Percentiles rank a stretch among this genome's conserved stretches.
Conservation (phyloP, 2,113 vertebrate genomes). For the Peucedramus taeniatus region DNA sequence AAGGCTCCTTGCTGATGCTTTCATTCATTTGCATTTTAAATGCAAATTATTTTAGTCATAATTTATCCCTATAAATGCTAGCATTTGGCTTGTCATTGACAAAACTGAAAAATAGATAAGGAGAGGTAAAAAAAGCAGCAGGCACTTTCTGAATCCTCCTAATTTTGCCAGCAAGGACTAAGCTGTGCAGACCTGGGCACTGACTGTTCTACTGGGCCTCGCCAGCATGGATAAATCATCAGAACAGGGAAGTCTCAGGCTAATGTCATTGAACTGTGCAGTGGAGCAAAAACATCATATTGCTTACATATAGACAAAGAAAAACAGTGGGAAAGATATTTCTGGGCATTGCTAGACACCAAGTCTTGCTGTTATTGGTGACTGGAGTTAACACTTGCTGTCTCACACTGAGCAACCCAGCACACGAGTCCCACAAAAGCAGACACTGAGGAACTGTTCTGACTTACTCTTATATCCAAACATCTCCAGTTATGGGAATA, state of each 20-base stretch:
- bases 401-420: background rate
- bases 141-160: background rate
- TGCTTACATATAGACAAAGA: background rate
- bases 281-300: background rate
- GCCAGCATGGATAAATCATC: background rate
- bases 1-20: conserved; percentile 34
- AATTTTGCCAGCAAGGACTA: background rate
- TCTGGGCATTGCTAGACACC: background rate
- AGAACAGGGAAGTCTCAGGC: background rate
- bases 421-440: background rate
- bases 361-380: background rate
- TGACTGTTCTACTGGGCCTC: background rate
- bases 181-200: background rate
- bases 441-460: background rate
- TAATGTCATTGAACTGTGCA: accelerated
- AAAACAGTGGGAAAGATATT: background rate
- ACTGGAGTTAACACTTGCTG: background rate
- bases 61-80: conserved; percentile 43
- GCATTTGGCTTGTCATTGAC: conserved; percentile 29
- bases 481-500: background rate
- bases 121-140: background rate
- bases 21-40: conserved; percentile 55
- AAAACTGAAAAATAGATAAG: conserved; percentile 19
- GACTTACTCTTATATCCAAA: background rate
- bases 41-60: conserved; percentile 49